Conservation (phyloP, 2,797 vertebrate genomes). For the Malurus leucopterus region DNA sequence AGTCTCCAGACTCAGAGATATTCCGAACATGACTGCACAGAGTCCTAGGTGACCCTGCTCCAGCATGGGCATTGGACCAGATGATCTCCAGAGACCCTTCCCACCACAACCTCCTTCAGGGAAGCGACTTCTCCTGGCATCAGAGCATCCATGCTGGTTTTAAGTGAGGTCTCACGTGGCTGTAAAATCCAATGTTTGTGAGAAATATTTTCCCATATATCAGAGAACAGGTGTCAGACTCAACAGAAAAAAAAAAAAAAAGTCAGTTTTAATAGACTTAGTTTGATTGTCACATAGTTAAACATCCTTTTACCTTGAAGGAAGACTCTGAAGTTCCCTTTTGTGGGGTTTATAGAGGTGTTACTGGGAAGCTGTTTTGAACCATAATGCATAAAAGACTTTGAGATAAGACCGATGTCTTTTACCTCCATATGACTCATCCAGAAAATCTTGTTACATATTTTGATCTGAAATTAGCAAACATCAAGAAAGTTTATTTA, state of each 20-base stretch:
- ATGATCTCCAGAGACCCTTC: not conserved
- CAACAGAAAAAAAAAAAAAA: not conserved
- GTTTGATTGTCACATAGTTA: not conserved
- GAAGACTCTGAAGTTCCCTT: not conserved
- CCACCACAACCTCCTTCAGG: not conserved
- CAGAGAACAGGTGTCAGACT: not conserved
- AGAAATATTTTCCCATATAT: not conserved
- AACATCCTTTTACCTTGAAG: not conserved
- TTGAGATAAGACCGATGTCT: not conserved
- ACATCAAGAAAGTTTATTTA: constrained; percentile 7
- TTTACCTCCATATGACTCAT: not conserved
- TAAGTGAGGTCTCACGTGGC: not conserved
- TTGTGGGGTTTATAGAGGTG: not conserved
- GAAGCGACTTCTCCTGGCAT: not conserved
- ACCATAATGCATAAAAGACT: not conserved
- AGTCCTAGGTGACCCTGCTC: not conserved
- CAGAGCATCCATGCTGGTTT: not conserved
- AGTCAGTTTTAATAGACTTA: not conserved
- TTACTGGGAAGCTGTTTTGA: not conserved
- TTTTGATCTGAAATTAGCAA: constrained; percentile 29
- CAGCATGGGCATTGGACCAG: fast-evolving
- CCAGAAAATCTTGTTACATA: not conserved
- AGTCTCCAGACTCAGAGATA: not conserved
- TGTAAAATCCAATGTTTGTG: not conserved
- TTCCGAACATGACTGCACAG: not conserved